phyloP scores from a whole-genome alignment of 2,888 invertebrate species.

The Epirrita christyi region DNA sequence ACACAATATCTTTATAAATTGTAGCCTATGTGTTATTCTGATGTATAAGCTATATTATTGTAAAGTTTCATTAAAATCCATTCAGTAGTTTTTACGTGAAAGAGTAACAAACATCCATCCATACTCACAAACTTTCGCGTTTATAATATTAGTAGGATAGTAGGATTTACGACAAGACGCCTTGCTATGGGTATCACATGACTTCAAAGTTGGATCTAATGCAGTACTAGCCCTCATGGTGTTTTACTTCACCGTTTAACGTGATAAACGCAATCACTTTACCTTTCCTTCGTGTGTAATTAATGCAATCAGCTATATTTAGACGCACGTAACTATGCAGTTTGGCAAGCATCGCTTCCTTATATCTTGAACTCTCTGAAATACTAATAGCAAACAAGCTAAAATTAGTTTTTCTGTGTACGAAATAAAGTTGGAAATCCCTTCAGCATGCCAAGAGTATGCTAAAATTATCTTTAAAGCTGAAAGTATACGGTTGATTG shows the following conservation, averaged over 20 bases:
- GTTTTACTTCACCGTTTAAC: slow-evolving; percentile 1
- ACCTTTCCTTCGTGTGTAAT: slow-evolving; percentile 23
- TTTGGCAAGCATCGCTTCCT: slow-evolving; percentile 62
- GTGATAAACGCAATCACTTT: slow-evolving; percentile 20
- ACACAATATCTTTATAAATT: too few species aligned
- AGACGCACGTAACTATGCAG: slow-evolving; percentile 48
- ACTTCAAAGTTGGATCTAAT: not conserved
- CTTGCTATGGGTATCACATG: too few species aligned
- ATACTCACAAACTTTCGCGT: too few species aligned
- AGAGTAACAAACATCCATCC: too few species aligned
- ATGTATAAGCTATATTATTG: too few species aligned
- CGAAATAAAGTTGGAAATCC: slow-evolving; percentile 10
- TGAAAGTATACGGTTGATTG: slow-evolving; percentile 29
- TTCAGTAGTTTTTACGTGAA: too few species aligned
- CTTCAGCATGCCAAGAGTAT: not conserved
- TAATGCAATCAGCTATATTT: slow-evolving; percentile 43
- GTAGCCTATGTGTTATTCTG: too few species aligned
- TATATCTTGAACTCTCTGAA: slow-evolving; percentile 40
- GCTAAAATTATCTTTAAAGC: slow-evolving; percentile 24
- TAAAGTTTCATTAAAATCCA: too few species aligned
- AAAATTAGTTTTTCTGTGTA: not conserved
- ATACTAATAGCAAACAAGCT: slow-evolving; percentile 9
- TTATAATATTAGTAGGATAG: too few species aligned
- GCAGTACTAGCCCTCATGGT: not conserved
- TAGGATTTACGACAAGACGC: too few species aligned